Conservation (phyloP, 2,113 vertebrate species). For the Rhinopithecus roxellana region DNA sequence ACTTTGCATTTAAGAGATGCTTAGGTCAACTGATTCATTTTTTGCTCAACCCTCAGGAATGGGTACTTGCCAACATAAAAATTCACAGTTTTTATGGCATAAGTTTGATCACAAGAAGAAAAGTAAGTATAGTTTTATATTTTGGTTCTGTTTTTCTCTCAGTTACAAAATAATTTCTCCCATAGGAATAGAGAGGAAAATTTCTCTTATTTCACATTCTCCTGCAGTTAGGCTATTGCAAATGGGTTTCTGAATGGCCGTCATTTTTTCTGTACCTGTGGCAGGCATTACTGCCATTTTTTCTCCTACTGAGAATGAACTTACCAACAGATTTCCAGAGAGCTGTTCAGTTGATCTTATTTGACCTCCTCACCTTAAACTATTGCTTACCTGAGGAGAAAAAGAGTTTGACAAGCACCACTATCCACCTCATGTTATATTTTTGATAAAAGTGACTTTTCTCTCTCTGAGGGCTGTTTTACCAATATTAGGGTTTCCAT, state of each 20-base stretch:
- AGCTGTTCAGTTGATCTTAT: not conserved
- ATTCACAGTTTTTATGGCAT: not conserved
- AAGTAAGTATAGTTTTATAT: not conserved
- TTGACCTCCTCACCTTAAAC: not conserved
- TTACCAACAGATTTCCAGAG: not conserved
- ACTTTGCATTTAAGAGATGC: not conserved
- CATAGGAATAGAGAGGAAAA: not conserved
- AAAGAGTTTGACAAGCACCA: not conserved
- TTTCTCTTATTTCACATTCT: not conserved
- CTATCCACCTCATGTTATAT: not conserved
- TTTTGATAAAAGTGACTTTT: not conserved
- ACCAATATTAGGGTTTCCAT: not conserved
- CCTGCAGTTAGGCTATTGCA: not conserved
- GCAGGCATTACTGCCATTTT: not conserved
- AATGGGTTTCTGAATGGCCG: not conserved
- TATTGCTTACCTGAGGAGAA: not conserved
- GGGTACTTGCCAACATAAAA: not conserved
- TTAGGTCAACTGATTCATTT: not conserved
- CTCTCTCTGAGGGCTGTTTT: not conserved
- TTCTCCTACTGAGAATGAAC: not conserved
- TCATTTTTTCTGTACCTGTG: not conserved
- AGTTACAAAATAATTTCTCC: not conserved
- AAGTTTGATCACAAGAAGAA: not conserved
- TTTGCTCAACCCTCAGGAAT: not conserved
- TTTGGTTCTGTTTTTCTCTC: not conserved